A percentile compares a stretch with the other conserved stretches of the same genome.
Evolutionary conservation across 1,140 invertebrate species (phyloP).

Genomic region (Plutomurus gul): DNA sequence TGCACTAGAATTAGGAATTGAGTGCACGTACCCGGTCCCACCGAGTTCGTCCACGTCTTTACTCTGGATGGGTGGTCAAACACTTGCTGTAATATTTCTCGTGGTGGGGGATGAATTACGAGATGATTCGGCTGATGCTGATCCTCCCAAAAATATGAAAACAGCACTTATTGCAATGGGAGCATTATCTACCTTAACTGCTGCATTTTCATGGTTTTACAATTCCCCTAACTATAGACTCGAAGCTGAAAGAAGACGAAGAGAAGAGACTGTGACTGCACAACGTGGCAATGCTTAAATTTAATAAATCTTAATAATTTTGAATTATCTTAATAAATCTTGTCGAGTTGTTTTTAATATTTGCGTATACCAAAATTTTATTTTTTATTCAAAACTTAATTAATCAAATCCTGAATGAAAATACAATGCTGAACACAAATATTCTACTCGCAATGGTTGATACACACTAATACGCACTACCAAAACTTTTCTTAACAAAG

Average conservation of each 20-base stretch:
- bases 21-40: slow-evolving; percentile 40
- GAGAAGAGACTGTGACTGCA: background rate
- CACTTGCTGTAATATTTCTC: slow-evolving; percentile 38
- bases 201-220: background rate
- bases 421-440: too few species aligned
- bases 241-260: slow-evolving; percentile 29
- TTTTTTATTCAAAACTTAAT: too few species aligned
- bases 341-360: too few species aligned
- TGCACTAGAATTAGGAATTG: slow-evolving; percentile 41
- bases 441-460: too few species aligned
- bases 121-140: slow-evolving; percentile 19
- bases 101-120: slow-evolving; percentile 23
- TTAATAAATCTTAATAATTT: too few species aligned
- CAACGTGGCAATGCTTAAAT: background rate
- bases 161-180: slow-evolving; percentile 12
- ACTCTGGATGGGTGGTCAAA: slow-evolving; percentile 46
- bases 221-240: slow-evolving; percentile 40
- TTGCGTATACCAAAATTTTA: too few species aligned
- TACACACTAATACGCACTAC: too few species aligned
- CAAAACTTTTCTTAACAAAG: too few species aligned
- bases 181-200: background rate
- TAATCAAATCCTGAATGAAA: too few species aligned
- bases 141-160: slow-evolving; percentile 35
- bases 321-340: too few species aligned
- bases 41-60: slow-evolving; percentile 19